phyloP scores from a whole-genome alignment of 2,113 vertebrate species.

The Nothoprocta pentlandii region DNA sequence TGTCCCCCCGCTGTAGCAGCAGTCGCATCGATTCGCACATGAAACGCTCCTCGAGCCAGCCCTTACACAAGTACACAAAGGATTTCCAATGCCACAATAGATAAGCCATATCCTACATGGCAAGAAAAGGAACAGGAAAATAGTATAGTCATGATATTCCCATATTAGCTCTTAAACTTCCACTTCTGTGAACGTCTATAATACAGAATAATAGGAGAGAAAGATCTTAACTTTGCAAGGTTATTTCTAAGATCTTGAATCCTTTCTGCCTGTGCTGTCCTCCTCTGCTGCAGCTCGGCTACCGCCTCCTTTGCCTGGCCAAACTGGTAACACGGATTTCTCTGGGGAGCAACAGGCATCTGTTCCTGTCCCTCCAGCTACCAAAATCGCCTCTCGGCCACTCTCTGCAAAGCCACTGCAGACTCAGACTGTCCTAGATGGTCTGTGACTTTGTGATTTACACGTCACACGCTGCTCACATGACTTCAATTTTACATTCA shows the following conservation, averaged over 20 bases:
- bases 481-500: conserved; percentile 3
- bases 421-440: neutral
- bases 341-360: neutral
- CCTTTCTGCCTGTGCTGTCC: neutral
- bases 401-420: neutral
- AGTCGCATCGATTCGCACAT: neutral
- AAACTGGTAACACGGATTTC: neutral
- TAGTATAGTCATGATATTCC: neutral
- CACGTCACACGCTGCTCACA: neutral
- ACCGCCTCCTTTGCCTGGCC: neutral
- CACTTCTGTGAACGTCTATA: neutral
- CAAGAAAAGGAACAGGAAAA: neutral
- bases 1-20: fast-evolving
- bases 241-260: neutral
- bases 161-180: fast-evolving
- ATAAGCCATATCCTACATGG: fast-evolving
- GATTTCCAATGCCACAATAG: neutral
- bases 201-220: neutral
- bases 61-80: neutral
- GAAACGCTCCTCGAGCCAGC: neutral
- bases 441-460: conserved; percentile 40
- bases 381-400: neutral
- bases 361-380: neutral
- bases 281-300: neutral
- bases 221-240: neutral